Evolutionary conservation across 2,113 vertebrate species (phyloP).

Genomic region (Pimephales promelas): DNA sequence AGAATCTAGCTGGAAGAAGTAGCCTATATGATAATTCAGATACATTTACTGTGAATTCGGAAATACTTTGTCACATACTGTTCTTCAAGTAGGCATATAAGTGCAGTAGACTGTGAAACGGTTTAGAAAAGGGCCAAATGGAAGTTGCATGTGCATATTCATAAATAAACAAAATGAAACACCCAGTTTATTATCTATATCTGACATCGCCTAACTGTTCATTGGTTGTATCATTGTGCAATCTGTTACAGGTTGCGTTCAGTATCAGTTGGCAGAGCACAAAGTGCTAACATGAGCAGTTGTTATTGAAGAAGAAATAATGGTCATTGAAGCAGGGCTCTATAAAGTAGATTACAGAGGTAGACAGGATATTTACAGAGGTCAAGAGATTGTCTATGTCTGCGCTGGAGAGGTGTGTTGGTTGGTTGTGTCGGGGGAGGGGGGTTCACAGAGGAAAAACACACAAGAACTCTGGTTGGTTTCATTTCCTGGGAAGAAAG

Average conservation of each 20-base stretch:
- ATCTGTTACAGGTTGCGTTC: conserved; percentile 36
- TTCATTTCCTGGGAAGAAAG: conserved; percentile 83
- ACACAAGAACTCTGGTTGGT: conserved; percentile 67
- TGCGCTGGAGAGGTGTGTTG: conserved; percentile 50
- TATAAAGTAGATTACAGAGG: conserved; percentile 57
- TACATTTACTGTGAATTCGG: too few relatives aligned
- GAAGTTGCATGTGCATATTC: not conserved
- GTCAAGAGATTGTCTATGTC: conserved; percentile 57
- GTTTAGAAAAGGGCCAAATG: not conserved
- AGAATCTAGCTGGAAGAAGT: too few relatives aligned
- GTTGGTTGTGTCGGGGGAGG: not conserved
- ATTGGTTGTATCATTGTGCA: not conserved
- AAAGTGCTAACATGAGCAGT: conserved; percentile 52
- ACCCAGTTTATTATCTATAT: not conserved
- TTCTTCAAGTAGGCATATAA: too few relatives aligned
- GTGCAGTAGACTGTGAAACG: too few relatives aligned
- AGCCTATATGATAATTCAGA: too few relatives aligned
- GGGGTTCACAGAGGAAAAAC: conserved; percentile 51
- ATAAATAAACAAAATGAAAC: not conserved
- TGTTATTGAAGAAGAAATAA: conserved; percentile 60
- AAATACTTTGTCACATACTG: too few relatives aligned
- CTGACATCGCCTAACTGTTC: not conserved
- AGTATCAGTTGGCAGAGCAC: conserved; percentile 42
- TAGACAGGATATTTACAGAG: conserved; percentile 60
- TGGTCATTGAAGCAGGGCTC: conserved; percentile 54